These are phyloP conservation scores for Isurus oxyrinchus DNA, from an alignment of 2,113 vertebrate species.

Conservation along the genomic window DNA sequence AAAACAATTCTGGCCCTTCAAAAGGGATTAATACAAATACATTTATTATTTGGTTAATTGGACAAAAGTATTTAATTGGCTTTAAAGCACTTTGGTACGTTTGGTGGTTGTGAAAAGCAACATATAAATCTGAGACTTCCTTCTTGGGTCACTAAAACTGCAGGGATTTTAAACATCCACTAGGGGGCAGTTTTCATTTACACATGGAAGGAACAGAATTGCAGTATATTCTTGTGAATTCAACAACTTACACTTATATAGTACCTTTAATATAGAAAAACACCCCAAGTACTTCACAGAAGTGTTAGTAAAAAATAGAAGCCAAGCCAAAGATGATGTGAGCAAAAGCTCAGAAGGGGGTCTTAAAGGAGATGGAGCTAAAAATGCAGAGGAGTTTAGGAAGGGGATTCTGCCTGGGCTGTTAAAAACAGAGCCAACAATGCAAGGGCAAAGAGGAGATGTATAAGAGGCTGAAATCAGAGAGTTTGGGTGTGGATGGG, in stretches of 20 bases:
- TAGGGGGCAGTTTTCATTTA: neutral
- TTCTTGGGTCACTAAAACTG: neutral
- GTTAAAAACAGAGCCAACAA: neutral
- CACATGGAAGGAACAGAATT: neutral
- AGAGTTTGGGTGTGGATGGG: neutral
- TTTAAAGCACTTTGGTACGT: neutral
- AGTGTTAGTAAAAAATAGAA: neutral
- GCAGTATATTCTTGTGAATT: neutral
- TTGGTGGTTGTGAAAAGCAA: neutral
- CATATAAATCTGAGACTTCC: neutral
- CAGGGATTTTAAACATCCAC: neutral
- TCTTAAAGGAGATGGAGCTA: neutral
- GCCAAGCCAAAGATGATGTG: neutral
- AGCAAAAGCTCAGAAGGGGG: neutral
- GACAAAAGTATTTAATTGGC: neutral
- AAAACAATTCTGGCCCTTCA: neutral
- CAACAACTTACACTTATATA: neutral
- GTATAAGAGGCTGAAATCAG: neutral
- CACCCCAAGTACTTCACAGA: neutral
- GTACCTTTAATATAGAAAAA: neutral
- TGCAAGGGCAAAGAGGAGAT: neutral
- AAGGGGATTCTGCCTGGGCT: neutral
- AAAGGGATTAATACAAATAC: neutral
- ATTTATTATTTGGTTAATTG: neutral
- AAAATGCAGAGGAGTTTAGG: neutral